Base-by-base conservation (phyloP, 2,797 vertebrate species). In the Chloroceryle inda region DNA sequence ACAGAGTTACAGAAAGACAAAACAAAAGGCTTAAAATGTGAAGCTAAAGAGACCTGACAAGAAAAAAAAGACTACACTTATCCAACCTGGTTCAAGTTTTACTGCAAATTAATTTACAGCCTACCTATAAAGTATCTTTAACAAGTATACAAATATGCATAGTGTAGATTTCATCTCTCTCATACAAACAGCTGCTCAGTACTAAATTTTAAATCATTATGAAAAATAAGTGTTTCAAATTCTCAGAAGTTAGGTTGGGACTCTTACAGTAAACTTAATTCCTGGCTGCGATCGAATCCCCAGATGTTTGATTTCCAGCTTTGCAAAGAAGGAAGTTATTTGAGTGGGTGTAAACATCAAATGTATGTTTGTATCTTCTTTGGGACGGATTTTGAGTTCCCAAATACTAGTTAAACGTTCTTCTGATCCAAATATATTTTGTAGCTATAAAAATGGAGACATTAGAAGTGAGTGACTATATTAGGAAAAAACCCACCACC, bases 301-400 rank as follows among this genome's bases (percentile, higher is more conserved):
- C 88, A 99, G 98, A 88, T 99, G 99, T 94, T 99, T 99, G 96
- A 99, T 99, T 98, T 99, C 99, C 91, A 99, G 98, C 93, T 99
- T 99, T 91, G 99, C 99, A 97, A 99, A 97, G 99, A 99, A 99
- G 97, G 98, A 99, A 47, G 99, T 99, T 85, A 99, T 97, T 35
- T 98, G 98, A 73, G 99, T 99, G 58, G 99, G 99, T 69, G 99
- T 97, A 76, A 99, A 99, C 47, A 99, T 98, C 82, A 99, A 94
- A 85, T 98, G 99, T 84, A 99, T 97, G 1, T 97, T 95, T n/a
- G 98, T 95, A 13, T 99, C 99, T 77, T 99, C 99, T 94, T 97
- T 98, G 64, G 99, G 99, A 56, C 96, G 98, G 87, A 99, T 99
- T 94, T 97, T 99, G 91, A 99, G 98, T 80, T 99, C 99, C 92